Percentiles rank a stretch among this genome's conserved stretches.
Conservation (phyloP, 2,113 vertebrate species). For the Dasyurus viverrinus region DNA sequence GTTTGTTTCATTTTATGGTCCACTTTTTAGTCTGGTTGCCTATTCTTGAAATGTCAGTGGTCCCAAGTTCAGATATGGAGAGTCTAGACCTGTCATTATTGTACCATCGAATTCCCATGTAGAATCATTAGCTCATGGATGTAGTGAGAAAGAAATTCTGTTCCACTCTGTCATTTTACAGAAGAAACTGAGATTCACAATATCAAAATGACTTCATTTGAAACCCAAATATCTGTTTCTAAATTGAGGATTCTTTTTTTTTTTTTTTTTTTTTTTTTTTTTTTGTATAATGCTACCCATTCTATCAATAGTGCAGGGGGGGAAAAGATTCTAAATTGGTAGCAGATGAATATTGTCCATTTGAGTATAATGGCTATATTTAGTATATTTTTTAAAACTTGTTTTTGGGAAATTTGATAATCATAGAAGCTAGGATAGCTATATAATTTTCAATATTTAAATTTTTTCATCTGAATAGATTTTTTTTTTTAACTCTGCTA, state of each 20-base stretch:
- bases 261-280: background rate
- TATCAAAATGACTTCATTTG: background rate
- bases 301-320: background rate
- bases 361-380: constrained; percentile 24
- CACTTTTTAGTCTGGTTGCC: background rate
- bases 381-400: background rate
- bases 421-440: background rate
- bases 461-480: background rate
- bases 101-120: background rate
- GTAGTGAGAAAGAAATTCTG: background rate
- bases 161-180: background rate
- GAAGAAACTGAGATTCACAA: background rate
- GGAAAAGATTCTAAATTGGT: background rate
- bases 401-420: constrained; percentile 28
- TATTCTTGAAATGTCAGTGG: constrained; percentile 37
- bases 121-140: background rate
- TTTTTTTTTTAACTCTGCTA: background rate
- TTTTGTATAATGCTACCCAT: background rate
- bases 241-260: background rate
- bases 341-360: constrained; percentile 5
- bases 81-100: background rate
- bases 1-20: background rate
- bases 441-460: constrained; percentile 32
- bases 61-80: background rate
- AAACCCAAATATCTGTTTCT: background rate